Conservation (phyloP, 2,113 vertebrate genomes). For the Hippocampus zosterae region DNA sequence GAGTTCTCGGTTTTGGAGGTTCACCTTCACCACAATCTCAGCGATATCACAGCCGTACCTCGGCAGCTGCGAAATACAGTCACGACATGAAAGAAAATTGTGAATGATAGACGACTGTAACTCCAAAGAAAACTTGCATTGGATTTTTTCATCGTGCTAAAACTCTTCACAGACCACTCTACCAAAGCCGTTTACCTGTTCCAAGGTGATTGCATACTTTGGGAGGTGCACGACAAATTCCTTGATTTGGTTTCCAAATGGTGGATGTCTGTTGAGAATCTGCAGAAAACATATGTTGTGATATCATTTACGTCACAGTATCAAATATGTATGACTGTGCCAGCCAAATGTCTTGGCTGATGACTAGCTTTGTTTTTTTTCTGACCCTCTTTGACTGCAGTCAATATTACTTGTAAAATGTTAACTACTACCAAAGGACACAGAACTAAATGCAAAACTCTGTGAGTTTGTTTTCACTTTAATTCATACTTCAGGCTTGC, state of each 20-base stretch:
- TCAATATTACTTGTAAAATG: too few species aligned
- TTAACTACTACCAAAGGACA: too few species aligned
- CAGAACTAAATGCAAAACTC: too few species aligned
- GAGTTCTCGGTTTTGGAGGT: slow-evolving; percentile 82
- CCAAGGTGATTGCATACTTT: slow-evolving; percentile 83
- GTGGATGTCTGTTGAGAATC: slow-evolving; percentile 96
- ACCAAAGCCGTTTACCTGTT: slow-evolving; percentile 72
- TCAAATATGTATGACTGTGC: too few species aligned
- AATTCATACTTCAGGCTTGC: too few species aligned
- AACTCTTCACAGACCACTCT: not conserved
- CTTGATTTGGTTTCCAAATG: slow-evolving; percentile 96
- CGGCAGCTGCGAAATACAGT: slow-evolving; percentile 73
- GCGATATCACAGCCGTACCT: slow-evolving; percentile 77
- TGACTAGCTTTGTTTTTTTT: too few species aligned
- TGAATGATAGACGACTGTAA: not conserved
- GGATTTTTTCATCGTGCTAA: not conserved
- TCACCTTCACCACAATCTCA: slow-evolving; percentile 84
- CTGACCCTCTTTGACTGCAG: too few species aligned
- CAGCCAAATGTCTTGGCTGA: too few species aligned
- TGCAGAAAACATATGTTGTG: slow-evolving; percentile 59
- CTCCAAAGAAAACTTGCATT: not conserved
- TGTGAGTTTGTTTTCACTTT: too few species aligned
- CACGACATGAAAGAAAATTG: not conserved
- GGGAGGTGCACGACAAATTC: slow-evolving; percentile 86
- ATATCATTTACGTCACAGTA: too few species aligned